A percentile compares a stretch with the other conserved stretches of the same genome.
Evolutionary conservation across 2,797 vertebrate genomes (phyloP).

Genomic region (Syngnathus acus): DNA sequence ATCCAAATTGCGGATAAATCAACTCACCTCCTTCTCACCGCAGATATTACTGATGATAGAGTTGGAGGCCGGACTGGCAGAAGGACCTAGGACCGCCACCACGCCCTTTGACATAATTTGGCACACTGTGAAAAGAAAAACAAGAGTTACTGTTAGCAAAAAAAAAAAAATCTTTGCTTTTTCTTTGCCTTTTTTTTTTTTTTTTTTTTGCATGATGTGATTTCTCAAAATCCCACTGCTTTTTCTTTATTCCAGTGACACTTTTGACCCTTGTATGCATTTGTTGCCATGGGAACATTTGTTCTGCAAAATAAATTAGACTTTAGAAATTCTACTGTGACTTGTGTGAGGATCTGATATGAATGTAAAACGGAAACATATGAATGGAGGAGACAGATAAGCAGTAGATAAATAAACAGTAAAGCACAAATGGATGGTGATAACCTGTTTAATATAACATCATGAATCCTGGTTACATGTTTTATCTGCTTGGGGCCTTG

Average conservation of each 20-base stretch:
- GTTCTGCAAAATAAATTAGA: not conserved
- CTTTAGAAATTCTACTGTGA: not conserved
- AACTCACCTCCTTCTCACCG: conserved; percentile 96
- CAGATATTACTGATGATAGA: conserved; percentile 99
- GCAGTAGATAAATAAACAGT: not conserved
- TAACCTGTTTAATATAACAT: not conserved
- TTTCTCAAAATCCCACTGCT: no score
- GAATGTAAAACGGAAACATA: not conserved
- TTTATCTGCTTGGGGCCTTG: conserved; percentile 4
- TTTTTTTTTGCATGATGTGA: no score
- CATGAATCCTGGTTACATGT: not conserved
- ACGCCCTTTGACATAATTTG: conserved; percentile 98
- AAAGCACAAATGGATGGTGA: not conserved
- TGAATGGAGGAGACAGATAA: not conserved
- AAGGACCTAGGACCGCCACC: conserved; percentile 92
- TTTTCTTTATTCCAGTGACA: no score
- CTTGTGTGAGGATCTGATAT: not conserved
- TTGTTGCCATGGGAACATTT: not conserved
- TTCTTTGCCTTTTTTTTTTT: no score
- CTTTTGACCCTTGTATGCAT: not conserved
- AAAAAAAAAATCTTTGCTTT: no score
- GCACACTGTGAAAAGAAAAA: conserved; percentile 77
- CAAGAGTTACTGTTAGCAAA: not conserved
- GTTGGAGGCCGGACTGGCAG: conserved; percentile 93
- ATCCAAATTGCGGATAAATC: not conserved